Conservation (phyloP, 2,797 vertebrate species). For the Semaprochilodus insignis region DNA sequence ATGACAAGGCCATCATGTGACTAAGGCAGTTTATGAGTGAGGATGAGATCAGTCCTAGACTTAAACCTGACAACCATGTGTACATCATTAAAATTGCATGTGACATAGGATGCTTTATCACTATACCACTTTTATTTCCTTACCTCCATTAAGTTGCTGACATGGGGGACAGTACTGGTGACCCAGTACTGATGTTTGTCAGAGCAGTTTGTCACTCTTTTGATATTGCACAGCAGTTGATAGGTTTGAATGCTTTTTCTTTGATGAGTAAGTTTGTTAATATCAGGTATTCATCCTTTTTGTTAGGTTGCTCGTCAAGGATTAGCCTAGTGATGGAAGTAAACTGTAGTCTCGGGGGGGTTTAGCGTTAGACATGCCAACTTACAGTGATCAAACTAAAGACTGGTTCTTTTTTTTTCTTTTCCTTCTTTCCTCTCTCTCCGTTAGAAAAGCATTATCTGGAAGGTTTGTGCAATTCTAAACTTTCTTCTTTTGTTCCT, state of each 20-base stretch:
- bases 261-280: not conserved
- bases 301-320: conserved; percentile 60
- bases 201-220: not conserved
- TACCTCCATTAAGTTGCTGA: not conserved
- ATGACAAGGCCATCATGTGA: not conserved
- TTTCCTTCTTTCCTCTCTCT: conserved; percentile 74
- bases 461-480: conserved; percentile 88
- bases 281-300: not conserved
- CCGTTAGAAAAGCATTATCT: conserved; percentile 91
- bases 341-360: conserved; percentile 70
- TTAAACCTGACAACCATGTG: not conserved
- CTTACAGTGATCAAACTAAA: conserved; percentile 75
- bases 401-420: conserved; percentile 79
- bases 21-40: not conserved
- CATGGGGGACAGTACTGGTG: not conserved
- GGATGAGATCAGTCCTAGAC: not conserved
- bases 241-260: not conserved
- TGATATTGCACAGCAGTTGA: not conserved
- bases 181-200: not conserved
- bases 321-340: conserved; percentile 76
- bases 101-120: not conserved
- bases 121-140: not conserved
- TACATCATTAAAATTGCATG: not conserved
- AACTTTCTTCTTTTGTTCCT: conserved; percentile 71
- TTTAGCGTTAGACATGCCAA: conserved; percentile 57